phyloP scores from a whole-genome alignment of 2,888 invertebrate species.

The Ametastegia equiseti region DNA sequence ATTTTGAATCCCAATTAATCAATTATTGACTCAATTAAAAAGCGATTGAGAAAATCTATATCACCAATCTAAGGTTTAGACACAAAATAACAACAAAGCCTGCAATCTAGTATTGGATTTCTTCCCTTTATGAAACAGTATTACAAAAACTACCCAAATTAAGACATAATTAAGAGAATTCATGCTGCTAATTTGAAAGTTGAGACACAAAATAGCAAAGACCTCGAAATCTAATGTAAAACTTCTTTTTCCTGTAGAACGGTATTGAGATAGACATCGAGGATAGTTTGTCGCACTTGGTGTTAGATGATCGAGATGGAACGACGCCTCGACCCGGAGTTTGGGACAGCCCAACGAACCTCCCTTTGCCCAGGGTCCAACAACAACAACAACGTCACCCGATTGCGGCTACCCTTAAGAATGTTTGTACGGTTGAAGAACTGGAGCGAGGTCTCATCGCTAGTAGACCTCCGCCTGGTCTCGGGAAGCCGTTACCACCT shows the following conservation, averaged over 20 bases:
- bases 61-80: too few species aligned
- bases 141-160: too few species aligned
- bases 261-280: conserved; percentile 73
- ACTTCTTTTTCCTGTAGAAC: conserved; percentile 61
- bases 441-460: conserved; percentile 83
- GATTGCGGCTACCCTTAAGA: conserved; percentile 75
- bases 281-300: conserved; percentile 79
- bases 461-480: conserved; percentile 72
- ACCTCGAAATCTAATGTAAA: too few species aligned
- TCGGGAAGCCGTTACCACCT: conserved; percentile 62
- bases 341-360: conserved; percentile 75
- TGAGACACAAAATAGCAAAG: too few species aligned
- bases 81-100: too few species aligned
- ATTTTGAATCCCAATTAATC: too few species aligned
- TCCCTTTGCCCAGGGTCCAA: conserved; percentile 62
- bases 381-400: conserved; percentile 58
- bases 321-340: conserved; percentile 75
- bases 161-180: too few species aligned
- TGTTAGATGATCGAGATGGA: conserved; percentile 79
- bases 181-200: too few species aligned
- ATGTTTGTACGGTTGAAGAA: conserved; percentile 86
- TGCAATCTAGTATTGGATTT: too few species aligned
- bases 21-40: too few species aligned
- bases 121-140: too few species aligned
- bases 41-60: too few species aligned